Percentiles rank a stretch among this genome's conserved stretches.
phyloP scores from a whole-genome alignment of 2,888 invertebrate genomes.

The Noctua comes region DNA sequence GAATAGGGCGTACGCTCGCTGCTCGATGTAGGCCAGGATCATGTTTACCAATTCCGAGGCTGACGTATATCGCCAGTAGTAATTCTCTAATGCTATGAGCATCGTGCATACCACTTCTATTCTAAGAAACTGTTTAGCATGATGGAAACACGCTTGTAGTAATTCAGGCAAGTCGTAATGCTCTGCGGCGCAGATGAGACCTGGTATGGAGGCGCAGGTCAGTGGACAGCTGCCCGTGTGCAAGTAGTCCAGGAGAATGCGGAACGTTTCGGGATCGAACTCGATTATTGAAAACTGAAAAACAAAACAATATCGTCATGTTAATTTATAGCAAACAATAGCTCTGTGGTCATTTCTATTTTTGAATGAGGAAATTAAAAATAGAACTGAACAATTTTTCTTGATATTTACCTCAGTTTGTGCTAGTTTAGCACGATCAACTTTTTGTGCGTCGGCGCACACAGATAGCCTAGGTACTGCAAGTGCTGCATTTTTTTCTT shows the following conservation, averaged over 20 bases:
- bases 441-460: constrained; percentile 98
- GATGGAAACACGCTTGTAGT: constrained; percentile 98
- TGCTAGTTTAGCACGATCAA: constrained; percentile 96
- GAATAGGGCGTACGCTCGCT: constrained; percentile 95
- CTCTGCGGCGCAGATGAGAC: constrained; percentile 97
- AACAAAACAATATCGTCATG: constrained; percentile 45
- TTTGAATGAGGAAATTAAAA: constrained; percentile 29
- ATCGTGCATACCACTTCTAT: constrained; percentile 98
- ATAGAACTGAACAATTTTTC: constrained; percentile 17
- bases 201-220: constrained; percentile 97
- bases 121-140: constrained; percentile 97
- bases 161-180: constrained; percentile 98
- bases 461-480: constrained; percentile 97
- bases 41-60: constrained; percentile 98
- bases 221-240: constrained; percentile 98
- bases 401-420: constrained; percentile 94
- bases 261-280: constrained; percentile 98
- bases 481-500: constrained; percentile 94
- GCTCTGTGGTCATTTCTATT: constrained; percentile 29
- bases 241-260: constrained; percentile 96
- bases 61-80: constrained; percentile 98
- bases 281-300: constrained; percentile 97
- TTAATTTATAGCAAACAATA: constrained; percentile 20
- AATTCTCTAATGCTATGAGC: constrained; percentile 97
- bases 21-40: constrained; percentile 97